These are phyloP conservation scores for Odontesthes bonariensis DNA, from an alignment of 2,113 vertebrate species.

Conservation along the genomic window DNA sequence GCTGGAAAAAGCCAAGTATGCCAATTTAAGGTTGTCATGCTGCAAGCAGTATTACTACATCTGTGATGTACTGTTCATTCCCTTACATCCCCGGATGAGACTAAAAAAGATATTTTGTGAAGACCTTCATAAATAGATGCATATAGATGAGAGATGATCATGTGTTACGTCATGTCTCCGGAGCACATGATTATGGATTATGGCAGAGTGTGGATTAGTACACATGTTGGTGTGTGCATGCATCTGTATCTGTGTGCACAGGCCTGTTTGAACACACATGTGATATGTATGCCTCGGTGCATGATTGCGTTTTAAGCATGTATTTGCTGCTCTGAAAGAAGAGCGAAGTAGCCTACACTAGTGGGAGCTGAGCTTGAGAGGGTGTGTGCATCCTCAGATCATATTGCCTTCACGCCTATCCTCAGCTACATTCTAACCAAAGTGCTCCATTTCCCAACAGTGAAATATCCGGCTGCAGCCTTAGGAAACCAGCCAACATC, in stretches of 20 bases:
- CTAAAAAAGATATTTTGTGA: conserved; percentile 4
- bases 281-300: conserved; percentile 56
- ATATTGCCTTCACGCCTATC: conserved; percentile 75
- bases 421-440: conserved; percentile 57
- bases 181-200: conserved; percentile 71
- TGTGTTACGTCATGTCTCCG: conserved; percentile 77
- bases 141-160: conserved; percentile 50
- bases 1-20: conserved; percentile 33
- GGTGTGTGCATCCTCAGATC: conserved; percentile 70
- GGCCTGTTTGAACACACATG: conserved; percentile 63
- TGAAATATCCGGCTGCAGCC: conserved; percentile 62
- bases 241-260: conserved; percentile 37
- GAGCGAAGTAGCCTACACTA: conserved; percentile 30
- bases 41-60: conserved; percentile 32
- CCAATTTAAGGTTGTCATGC: conserved; percentile 49
- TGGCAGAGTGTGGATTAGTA: conserved; percentile 61
- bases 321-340: conserved; percentile 52
- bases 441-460: conserved; percentile 57
- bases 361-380: conserved; percentile 61
- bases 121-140: conserved; percentile 35
- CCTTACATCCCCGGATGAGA: background rate
- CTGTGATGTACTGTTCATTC: conserved; percentile 22
- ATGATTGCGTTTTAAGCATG: conserved; percentile 61
- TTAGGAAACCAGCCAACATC: conserved; percentile 58
- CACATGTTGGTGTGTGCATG: conserved; percentile 35